Evolutionary conservation across 2,888 invertebrate species (phyloP).

Genomic region (Sarcophaga carnaria): DNA sequence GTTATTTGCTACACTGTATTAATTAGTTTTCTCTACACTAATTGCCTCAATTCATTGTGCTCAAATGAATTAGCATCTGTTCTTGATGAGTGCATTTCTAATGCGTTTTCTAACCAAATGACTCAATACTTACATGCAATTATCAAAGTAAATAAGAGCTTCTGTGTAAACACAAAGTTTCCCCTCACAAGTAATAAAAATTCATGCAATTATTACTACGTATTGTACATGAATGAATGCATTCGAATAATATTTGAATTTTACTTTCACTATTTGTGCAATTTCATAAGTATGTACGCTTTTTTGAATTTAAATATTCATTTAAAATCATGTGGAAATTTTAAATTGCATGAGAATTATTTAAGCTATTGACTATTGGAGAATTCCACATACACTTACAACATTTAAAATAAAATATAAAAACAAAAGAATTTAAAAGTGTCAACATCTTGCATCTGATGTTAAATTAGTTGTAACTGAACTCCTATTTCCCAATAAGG

Average conservation of each 20-base stretch:
- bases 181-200: constrained; percentile 13
- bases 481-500: too few relatives aligned
- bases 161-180: neutral
- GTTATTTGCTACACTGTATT: neutral
- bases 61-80: constrained; percentile 26
- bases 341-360: constrained; percentile 61
- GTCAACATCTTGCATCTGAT: too few relatives aligned
- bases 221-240: too few relatives aligned
- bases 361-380: neutral
- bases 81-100: constrained; percentile 34
- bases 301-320: constrained; percentile 29
- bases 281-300: neutral
- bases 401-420: too few relatives aligned
- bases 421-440: too few relatives aligned
- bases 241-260: neutral
- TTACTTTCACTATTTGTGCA: neutral
- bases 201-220: neutral
- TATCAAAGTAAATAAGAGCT: too few relatives aligned
- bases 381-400: too few relatives aligned
- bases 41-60: neutral
- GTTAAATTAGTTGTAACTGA: too few relatives aligned
- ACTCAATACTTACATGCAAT: neutral
- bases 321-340: constrained; percentile 58
- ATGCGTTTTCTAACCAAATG: constrained; percentile 24
- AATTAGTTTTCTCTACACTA: neutral